Conservation (phyloP, 2,797 vertebrate genomes). For the Avahi laniger region DNA sequence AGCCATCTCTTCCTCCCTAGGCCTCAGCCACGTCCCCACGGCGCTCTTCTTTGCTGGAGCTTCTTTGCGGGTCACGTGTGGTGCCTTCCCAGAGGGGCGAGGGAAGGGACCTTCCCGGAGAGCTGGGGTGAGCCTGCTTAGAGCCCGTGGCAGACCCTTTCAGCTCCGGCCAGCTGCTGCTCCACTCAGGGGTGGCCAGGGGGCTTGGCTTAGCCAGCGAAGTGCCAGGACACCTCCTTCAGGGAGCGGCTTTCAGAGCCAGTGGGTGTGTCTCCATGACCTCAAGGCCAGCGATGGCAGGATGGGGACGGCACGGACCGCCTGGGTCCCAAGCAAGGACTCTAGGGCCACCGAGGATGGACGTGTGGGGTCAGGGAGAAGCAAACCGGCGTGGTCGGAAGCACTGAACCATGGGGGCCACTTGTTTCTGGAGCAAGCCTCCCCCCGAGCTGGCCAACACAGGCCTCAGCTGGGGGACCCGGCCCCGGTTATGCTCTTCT, state of each 20-base stretch:
- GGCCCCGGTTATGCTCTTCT: fast-evolving
- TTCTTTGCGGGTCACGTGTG: fast-evolving
- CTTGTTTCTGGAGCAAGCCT: no score
- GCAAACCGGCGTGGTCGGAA: fast-evolving
- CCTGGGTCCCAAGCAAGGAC: background rate
- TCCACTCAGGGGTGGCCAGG: background rate
- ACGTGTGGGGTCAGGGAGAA: background rate
- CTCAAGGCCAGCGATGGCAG: fast-evolving
- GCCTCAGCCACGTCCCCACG: fast-evolving
- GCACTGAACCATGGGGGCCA: fast-evolving
- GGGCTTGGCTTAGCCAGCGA: background rate
- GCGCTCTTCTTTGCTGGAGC: background rate
- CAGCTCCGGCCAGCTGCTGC: background rate
- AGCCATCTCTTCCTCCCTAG: fast-evolving
- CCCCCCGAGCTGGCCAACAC: background rate
- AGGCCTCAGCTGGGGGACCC: fast-evolving
- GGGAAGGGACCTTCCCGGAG: background rate
- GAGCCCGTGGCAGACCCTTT: fast-evolving
- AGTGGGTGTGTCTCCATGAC: background rate
- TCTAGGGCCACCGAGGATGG: fast-evolving
- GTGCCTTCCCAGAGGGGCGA: background rate
- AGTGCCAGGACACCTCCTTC: background rate
- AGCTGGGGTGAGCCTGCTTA: fast-evolving
- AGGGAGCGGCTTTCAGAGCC: background rate
- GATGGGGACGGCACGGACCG: fast-evolving